These are phyloP conservation scores for Embidobia sp. DNA, from an alignment of 2,888 invertebrate genomes.

Conservation along the genomic window DNA sequence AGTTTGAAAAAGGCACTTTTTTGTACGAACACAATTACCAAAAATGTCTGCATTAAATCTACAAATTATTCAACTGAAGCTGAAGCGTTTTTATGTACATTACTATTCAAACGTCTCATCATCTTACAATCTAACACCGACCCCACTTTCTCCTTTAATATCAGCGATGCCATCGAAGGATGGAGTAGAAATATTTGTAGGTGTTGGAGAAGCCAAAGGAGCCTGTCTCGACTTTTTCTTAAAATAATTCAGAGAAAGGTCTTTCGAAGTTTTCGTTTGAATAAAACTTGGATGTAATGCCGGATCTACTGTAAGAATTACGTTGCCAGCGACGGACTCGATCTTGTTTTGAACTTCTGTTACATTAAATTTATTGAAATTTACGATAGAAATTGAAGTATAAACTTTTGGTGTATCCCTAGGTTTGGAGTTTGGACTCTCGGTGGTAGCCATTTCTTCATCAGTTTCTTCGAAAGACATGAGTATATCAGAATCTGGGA, in stretches of 20 bases:
- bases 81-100: too few relatives aligned
- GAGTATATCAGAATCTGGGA: conserved; percentile 76
- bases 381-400: conserved; percentile 74
- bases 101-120: too few relatives aligned
- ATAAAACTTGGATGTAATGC: conserved; percentile 70
- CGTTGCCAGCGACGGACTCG: conserved; percentile 72
- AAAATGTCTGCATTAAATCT: too few relatives aligned
- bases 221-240: conserved; percentile 69
- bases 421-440: conserved; percentile 19
- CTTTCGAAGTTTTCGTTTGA: conserved; percentile 30
- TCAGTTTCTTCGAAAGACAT: conserved; percentile 77
- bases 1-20: too few relatives aligned
- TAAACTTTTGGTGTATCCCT: conserved; percentile 50
- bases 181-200: conserved; percentile 77
- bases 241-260: too few relatives aligned
- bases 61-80: too few relatives aligned
- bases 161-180: conserved; percentile 76
- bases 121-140: conserved; percentile 74
- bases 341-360: conserved; percentile 71
- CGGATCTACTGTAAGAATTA: conserved; percentile 70
- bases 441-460: conserved; percentile 53
- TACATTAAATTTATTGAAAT: conserved; percentile 66
- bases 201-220: conserved; percentile 74
- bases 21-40: too few relatives aligned
- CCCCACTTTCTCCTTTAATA: conserved; percentile 71